Conservation (phyloP, 2,113 vertebrate genomes). For the Nicator chloris region DNA sequence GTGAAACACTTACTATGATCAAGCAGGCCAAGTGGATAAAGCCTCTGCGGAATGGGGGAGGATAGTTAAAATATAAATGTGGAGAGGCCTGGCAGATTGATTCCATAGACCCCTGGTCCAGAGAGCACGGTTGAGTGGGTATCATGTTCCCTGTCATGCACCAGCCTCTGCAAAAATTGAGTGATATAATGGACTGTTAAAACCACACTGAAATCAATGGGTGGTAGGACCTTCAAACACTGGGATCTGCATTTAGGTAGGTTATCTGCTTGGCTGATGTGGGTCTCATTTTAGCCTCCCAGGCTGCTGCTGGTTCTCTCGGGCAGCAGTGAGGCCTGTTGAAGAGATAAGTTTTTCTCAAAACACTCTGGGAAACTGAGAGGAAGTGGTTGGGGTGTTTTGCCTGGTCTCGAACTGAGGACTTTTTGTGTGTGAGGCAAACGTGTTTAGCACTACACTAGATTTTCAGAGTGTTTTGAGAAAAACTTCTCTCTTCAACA, state of each 20-base stretch:
- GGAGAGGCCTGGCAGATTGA: background rate
- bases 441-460: no score
- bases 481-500: no score
- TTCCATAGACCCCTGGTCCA: background rate
- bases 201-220: background rate
- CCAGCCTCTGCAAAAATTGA: background rate
- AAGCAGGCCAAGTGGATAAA: background rate
- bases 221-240: background rate
- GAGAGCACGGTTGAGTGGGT: rapidly evolving
- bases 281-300: no score
- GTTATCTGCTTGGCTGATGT: background rate
- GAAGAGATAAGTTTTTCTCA: no score
- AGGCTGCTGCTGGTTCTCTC: no score
- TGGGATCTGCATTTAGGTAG: background rate
- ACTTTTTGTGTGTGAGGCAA: no score
- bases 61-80: background rate
- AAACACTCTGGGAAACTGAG: no score
- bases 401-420: no score
- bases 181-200: background rate
- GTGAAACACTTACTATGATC: background rate
- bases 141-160: no score
- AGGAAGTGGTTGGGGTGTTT: no score
- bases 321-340: no score
- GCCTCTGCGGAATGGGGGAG: background rate
- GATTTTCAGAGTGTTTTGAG: no score